phyloP scores from a whole-genome alignment of 2,888 invertebrate genomes.

The Dermolepida albohirtum region DNA sequence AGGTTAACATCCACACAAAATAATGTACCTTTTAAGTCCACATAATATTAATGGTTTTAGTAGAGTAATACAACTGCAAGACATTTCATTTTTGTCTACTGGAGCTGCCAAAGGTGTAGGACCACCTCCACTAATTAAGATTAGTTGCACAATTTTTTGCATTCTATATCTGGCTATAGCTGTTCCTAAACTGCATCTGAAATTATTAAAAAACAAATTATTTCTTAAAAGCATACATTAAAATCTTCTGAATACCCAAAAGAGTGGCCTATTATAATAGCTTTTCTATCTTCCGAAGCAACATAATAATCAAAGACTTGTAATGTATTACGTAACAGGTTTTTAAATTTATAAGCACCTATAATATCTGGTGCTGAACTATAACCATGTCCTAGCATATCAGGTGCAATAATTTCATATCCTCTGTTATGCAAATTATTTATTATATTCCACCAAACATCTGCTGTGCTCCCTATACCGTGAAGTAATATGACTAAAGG shows the following conservation, averaged over 20 bases:
- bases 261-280: conserved; percentile 75
- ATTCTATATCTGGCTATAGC: conserved; percentile 71
- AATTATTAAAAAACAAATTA: conserved; percentile 41
- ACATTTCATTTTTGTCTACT: conserved; percentile 64
- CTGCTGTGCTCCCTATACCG: conserved; percentile 75
- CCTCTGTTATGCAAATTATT: conserved; percentile 70
- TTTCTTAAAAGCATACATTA: not conserved
- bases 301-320: conserved; percentile 73
- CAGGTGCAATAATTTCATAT: conserved; percentile 74
- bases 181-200: conserved; percentile 73
- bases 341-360: conserved; percentile 71
- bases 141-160: conserved; percentile 70
- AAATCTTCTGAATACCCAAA: conserved; percentile 69
- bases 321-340: conserved; percentile 70
- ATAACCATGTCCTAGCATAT: conserved; percentile 76
- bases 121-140: conserved; percentile 76
- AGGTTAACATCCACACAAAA: too few relatives aligned
- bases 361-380: conserved; percentile 71
- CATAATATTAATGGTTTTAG: conserved; percentile 72
- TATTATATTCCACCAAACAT: conserved; percentile 72
- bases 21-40: conserved; percentile 67
- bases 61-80: conserved; percentile 66
- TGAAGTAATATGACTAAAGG: conserved; percentile 74
- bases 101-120: conserved; percentile 75
- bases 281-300: conserved; percentile 65